phyloP scores from a whole-genome alignment of 2,113 vertebrate species.

The Prolemur simus region DNA sequence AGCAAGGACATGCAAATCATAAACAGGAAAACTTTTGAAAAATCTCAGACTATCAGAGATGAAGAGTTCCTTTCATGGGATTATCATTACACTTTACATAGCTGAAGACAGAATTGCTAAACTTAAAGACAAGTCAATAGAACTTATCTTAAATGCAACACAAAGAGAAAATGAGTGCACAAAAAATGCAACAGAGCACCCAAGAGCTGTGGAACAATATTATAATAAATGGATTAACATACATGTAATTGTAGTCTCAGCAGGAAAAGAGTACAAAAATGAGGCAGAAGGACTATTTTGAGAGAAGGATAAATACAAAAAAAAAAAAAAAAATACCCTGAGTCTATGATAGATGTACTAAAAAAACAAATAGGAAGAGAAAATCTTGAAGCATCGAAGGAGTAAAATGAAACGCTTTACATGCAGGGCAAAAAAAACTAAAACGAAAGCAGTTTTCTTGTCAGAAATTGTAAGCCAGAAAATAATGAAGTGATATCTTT shows the following conservation, averaged over 20 bases:
- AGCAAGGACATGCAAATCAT: not conserved
- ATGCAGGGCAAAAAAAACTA: not conserved
- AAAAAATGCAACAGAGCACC: not conserved
- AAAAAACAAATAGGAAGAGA: not conserved
- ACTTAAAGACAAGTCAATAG: not conserved
- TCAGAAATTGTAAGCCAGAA: not conserved
- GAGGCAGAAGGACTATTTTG: not conserved
- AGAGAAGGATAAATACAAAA: not conserved
- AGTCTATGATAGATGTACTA: not conserved
- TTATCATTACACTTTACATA: not conserved
- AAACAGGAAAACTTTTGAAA: not conserved
- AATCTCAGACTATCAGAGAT: not conserved
- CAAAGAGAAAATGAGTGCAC: not conserved
- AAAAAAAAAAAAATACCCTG: not conserved
- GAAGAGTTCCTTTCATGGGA: not conserved
- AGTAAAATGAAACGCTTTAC: not conserved
- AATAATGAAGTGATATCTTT: not conserved
- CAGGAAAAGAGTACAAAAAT: not conserved
- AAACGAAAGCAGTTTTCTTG: not conserved
- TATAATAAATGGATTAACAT: too few species aligned
- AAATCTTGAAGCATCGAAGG: not conserved
- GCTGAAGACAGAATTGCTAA: not conserved
- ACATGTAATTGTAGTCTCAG: too few species aligned
- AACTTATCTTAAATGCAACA: not conserved
- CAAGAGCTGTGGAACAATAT: not conserved